Conservation (phyloP, 2,113 vertebrate genomes). For the Nibea albiflora region DNA sequence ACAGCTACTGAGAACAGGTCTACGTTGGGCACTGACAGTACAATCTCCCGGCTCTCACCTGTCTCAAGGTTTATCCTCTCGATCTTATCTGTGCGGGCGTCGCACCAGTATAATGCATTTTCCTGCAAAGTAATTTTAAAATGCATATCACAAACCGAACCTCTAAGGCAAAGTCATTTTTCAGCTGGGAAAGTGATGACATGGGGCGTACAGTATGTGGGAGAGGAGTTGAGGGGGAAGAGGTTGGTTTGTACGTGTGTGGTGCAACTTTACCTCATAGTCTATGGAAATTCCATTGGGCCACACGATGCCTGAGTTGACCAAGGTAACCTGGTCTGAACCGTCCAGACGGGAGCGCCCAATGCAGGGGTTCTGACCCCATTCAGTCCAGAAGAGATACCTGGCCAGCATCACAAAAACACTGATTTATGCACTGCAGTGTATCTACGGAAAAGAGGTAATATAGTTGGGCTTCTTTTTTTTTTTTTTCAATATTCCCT, state of each 20-base stretch:
- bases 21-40: constrained; percentile 96
- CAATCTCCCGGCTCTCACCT: constrained; percentile 94
- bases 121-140: constrained; percentile 93
- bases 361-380: constrained; percentile 96
- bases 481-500: background rate
- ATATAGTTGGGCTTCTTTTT: background rate
- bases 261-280: constrained; percentile 88
- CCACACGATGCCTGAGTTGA: constrained; percentile 93
- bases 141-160: constrained; percentile 73
- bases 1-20: constrained; percentile 98
- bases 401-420: constrained; percentile 71
- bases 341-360: constrained; percentile 94
- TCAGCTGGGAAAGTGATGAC: constrained; percentile 76
- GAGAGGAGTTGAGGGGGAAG: background rate
- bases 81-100: constrained; percentile 99
- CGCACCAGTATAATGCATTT: constrained; percentile 99
- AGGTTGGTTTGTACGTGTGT: constrained; percentile 28
- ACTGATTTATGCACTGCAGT: background rate
- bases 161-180: constrained; percentile 62
- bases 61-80: constrained; percentile 99
- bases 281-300: constrained; percentile 98
- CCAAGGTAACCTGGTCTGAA: constrained; percentile 92
- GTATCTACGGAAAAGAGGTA: background rate
- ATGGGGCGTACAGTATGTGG: constrained; percentile 18
- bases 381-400: constrained; percentile 99